These are phyloP conservation scores for Onychomys arenicola DNA, from an alignment of 2,797 vertebrate species.

Conservation along the genomic window DNA sequence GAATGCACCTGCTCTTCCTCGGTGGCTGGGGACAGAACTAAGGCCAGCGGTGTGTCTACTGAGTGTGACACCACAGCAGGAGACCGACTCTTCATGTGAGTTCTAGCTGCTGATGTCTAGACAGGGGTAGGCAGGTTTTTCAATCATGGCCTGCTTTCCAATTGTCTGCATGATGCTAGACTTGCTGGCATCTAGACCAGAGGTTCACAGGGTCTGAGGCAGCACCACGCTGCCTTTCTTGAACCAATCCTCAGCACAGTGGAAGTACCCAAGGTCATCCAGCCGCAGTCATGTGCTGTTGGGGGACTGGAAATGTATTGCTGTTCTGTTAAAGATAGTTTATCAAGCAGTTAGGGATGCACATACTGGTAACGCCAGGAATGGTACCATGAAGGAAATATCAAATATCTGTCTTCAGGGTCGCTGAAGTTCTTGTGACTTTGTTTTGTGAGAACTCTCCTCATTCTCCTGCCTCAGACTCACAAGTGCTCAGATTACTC, in stretches of 20 bases:
- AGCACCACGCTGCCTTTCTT: not conserved
- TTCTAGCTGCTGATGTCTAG: not conserved
- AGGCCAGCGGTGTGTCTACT: not conserved
- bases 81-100: not conserved
- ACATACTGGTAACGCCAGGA: not conserved
- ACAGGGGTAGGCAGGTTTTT: not conserved
- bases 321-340: not conserved
- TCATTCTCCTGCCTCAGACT: not conserved
- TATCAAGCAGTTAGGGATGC: not conserved
- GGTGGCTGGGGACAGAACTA: not conserved
- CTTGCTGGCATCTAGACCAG: constrained; percentile 3
- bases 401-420: not conserved
- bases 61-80: not conserved
- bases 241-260: not conserved
- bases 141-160: not conserved
- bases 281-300: not conserved
- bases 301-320: constrained; percentile 42
- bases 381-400: constrained; percentile 7
- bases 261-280: constrained; percentile 21
- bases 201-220: not conserved
- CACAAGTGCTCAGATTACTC: not conserved
- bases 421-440: constrained; percentile 12
- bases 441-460: not conserved
- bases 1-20: not conserved
- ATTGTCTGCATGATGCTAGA: constrained; percentile 44